A percentile compares a stretch with the other conserved stretches of the same genome.
Conservation (phyloP, 2,797 vertebrate species). For the Manis pentadactyla region DNA sequence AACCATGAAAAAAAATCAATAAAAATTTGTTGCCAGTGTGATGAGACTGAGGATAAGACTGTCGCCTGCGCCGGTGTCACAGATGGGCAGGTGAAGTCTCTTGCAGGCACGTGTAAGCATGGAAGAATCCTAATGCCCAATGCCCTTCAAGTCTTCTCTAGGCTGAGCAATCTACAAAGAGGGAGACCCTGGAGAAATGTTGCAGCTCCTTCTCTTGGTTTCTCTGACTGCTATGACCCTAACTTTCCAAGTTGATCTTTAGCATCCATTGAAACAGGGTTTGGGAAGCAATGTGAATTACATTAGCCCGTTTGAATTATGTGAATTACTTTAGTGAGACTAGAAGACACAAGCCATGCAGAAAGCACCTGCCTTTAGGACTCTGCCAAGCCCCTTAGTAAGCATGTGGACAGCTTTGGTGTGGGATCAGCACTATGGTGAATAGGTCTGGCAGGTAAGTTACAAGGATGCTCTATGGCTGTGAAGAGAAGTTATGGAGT, state of each 20-base stretch:
- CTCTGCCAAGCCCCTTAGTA: background rate
- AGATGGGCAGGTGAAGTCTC: conserved; percentile 57
- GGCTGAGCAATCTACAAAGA: conserved; percentile 1
- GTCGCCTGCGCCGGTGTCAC: conserved; percentile 2
- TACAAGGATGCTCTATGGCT: background rate
- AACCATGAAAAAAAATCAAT: conserved; percentile 78
- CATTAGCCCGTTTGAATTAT: background rate
- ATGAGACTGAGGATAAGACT: conserved; percentile 67
- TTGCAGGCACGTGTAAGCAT: conserved; percentile 35
- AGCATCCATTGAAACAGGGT: background rate
- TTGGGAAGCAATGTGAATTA: background rate
- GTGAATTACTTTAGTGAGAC: background rate
- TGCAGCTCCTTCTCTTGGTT: background rate
- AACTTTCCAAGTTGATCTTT: background rate
- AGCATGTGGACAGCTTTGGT: background rate
- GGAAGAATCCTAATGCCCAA: conserved; percentile 15
- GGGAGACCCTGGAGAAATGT: background rate
- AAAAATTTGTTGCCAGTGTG: conserved; percentile 69
- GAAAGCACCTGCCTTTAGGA: background rate
- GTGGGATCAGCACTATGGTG: background rate
- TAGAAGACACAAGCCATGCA: background rate
- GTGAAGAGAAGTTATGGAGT: background rate
- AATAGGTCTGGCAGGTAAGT: background rate
- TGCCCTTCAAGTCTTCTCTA: conserved; percentile 39
- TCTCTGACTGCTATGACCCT: background rate